These are phyloP conservation scores for Neotoxoptera formosana DNA, from an alignment of 1,140 invertebrate genomes.

Conservation along the genomic window DNA sequence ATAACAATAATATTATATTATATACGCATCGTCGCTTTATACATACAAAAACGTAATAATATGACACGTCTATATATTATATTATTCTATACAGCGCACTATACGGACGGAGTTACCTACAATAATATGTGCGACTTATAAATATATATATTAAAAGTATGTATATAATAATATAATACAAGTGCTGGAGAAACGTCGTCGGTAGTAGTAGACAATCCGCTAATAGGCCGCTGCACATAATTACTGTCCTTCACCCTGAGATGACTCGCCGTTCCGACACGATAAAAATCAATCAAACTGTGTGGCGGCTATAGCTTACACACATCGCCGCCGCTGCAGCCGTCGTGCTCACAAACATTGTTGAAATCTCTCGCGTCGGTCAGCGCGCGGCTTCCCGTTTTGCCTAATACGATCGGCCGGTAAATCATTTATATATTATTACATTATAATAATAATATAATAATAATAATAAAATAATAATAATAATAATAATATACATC, in stretches of 20 bases:
- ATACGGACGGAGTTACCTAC: no score
- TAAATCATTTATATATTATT: conserved; percentile 23
- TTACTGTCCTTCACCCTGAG: conserved; percentile 53
- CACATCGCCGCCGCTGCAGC: neutral
- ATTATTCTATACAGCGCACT: no score
- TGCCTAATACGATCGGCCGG: conserved; percentile 30
- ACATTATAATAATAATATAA: conserved; percentile 34
- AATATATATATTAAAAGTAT: neutral
- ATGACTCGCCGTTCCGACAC: conserved; percentile 1
- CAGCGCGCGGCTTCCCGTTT: conserved; percentile 46
- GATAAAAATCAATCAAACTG: conserved; percentile 35
- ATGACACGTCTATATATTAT: neutral
- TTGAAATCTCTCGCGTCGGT: conserved; percentile 39
- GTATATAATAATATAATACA: neutral
- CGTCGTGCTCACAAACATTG: neutral
- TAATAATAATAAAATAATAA: no score
- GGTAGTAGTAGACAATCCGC: neutral
- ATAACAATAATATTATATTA: neutral
- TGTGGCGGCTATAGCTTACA: neutral
- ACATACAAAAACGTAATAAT: neutral
- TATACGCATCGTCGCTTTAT: neutral
- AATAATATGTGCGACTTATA: no score
- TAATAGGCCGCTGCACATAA: neutral
- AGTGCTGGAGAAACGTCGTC: neutral
- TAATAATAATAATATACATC: conserved; percentile 11